phyloP scores from a whole-genome alignment of 2,797 vertebrate species.

The Limnodromus scolopaceus region DNA sequence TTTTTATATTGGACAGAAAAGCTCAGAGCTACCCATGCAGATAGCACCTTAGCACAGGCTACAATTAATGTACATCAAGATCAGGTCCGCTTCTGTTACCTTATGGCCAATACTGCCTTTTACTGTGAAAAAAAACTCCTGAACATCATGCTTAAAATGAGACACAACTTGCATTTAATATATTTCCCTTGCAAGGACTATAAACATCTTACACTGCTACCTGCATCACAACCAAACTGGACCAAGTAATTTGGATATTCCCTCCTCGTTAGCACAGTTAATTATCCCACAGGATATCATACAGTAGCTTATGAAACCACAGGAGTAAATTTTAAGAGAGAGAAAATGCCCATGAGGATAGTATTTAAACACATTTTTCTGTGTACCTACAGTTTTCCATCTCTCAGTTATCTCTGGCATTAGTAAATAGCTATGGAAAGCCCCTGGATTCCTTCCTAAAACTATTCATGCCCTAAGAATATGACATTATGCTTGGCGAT shows the following conservation, averaged over 20 bases:
- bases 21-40: conserved; percentile 32
- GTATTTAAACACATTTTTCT: neutral
- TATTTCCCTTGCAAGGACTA: neutral
- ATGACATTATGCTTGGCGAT: neutral
- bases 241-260: neutral
- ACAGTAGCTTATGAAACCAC: neutral
- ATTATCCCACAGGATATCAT: neutral
- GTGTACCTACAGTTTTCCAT: neutral
- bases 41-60: conserved; percentile 1
- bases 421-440: neutral
- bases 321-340: neutral
- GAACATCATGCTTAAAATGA: neutral
- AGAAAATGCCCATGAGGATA: neutral
- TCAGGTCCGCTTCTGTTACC: neutral
- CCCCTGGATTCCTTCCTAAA: neutral
- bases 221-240: neutral
- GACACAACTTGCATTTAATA: neutral
- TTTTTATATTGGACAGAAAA: conserved; percentile 31
- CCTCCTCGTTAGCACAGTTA: neutral
- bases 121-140: neutral
- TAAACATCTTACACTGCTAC: neutral
- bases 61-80: neutral
- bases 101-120: neutral
- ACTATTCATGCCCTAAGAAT: neutral
- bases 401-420: neutral